These are phyloP conservation scores for Lophotriccus pileatus DNA, from an alignment of 2,797 vertebrate species.

Conservation along the genomic window DNA sequence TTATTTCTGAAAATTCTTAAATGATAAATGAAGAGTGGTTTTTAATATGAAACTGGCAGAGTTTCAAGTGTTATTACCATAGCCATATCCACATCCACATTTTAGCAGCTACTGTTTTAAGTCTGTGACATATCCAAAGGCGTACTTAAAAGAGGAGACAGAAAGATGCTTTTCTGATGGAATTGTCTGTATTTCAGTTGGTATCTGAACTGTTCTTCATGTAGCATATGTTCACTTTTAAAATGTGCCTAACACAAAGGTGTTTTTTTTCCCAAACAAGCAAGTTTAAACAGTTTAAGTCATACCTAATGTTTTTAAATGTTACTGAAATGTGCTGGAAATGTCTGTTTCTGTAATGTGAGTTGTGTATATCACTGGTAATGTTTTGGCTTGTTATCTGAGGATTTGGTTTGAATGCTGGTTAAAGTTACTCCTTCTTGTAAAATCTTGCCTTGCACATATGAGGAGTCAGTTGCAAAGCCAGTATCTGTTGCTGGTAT, in stretches of 20 bases:
- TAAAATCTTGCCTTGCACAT: conserved; percentile 48
- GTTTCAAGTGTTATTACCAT: conserved; percentile 40
- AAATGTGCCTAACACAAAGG: conserved; percentile 72
- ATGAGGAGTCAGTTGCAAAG: conserved; percentile 48
- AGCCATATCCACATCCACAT: conserved; percentile 26
- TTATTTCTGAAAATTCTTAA: conserved; percentile 33
- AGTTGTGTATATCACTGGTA: conserved; percentile 45
- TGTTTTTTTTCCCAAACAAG: conserved; percentile 9
- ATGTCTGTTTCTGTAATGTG: conserved; percentile 52
- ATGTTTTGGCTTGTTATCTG: conserved; percentile 52
- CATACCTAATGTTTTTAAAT: conserved; percentile 9
- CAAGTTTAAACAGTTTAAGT: conserved; percentile 57
- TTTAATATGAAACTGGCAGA: conserved; percentile 63
- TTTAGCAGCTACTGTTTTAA: conserved; percentile 20
- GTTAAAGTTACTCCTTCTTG: conserved; percentile 58
- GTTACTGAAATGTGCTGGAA: conserved; percentile 51
- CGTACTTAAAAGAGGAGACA: not conserved
- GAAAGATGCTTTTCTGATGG: conserved; percentile 34
- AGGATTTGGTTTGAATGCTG: conserved; percentile 58
- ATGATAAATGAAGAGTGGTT: conserved; percentile 58
- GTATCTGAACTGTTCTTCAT: conserved; percentile 60
- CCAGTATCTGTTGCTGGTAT: conserved; percentile 25
- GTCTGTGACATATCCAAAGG: not conserved
- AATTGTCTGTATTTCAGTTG: conserved; percentile 11
- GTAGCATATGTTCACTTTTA: conserved; percentile 48